Base-by-base conservation (phyloP, 2,888 invertebrate genomes). In the Megalurothrips usitatus region DNA sequence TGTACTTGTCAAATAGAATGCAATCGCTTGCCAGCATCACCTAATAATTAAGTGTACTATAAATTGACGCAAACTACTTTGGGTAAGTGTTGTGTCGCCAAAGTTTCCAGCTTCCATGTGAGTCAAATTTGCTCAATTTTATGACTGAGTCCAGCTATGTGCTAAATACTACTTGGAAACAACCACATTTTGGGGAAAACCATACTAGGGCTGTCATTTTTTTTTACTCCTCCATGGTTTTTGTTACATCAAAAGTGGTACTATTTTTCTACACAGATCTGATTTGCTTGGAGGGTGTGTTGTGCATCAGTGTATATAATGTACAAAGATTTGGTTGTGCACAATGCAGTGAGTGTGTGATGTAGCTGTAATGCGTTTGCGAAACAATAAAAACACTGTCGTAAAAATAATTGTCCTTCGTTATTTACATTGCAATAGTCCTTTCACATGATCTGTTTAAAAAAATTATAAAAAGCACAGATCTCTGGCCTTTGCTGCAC, bases 311-410 rank as follows among this genome's bases (percentile, higher is more conserved):
- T 75, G 68, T 75, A 75, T 26, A 75, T 75, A 75, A 23, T 75
- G 68, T 75, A 75, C 26, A 75, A 75, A 75, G 34, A 43, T 75
- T 23, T 75, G 68, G 68, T 75, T 75, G 68, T 75, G 68, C 68
- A 75, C 68, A 75, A 75, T 75, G 68, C 68, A 75, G 26, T 75
- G 68, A 75, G 68, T 75, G 68, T 75, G 68, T 75, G 68, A 75
- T 26, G 68, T 75, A 75, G 26, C 23, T 75, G 23, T 75, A 75
- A 75, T 75, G 23, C 68, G n/a, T 75, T 23, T 75, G 23, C 10
- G 26, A 75, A 26, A 6, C 58, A 58, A 58, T 58, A 75, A 26
- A 75, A 58, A 58, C 58, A 19, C 58, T 19, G 19, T 19, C 17
- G 17, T 19, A 6, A 58, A 58, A 58, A 19, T 58, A 6, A n/a